Evolutionary conservation across 2,797 vertebrate species (phyloP).

Genomic region (Anniella stebbinsi): DNA sequence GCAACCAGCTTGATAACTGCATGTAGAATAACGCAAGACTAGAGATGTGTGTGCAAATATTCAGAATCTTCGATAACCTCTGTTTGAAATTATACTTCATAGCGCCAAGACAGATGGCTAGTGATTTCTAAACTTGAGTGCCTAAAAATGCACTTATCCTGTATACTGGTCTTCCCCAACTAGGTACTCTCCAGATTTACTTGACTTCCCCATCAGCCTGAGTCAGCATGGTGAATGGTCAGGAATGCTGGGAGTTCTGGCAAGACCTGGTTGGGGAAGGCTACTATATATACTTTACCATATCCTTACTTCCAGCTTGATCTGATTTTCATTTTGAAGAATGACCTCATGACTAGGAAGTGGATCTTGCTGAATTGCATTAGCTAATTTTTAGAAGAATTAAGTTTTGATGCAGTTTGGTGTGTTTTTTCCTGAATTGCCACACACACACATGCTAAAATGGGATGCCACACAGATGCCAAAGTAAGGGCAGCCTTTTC

Average conservation of each 20-base stretch:
- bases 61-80: conserved; percentile 51
- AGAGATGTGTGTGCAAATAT: conserved; percentile 45
- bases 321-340: conserved; percentile 70
- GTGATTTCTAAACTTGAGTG: conserved; percentile 67
- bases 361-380: conserved; percentile 29
- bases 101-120: conserved; percentile 69
- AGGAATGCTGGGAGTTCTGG: too few species aligned
- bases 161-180: too few species aligned
- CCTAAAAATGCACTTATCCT: conserved; percentile 46
- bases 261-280: too few species aligned
- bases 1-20: conserved; percentile 43
- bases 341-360: conserved; percentile 50
- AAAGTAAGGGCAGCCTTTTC: background rate
- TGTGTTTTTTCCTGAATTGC: background rate
- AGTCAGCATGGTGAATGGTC: too few species aligned
- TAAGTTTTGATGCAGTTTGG: conserved; percentile 36
- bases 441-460: conserved; percentile 11
- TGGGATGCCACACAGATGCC: background rate
- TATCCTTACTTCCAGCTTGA: conserved; percentile 44
- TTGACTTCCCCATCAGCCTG: too few species aligned
- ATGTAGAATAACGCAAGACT: conserved; percentile 43
- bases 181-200: too few species aligned
- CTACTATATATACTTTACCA: conserved; percentile 30
- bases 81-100: conserved; percentile 55
- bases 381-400: conserved; percentile 44